phyloP scores from a whole-genome alignment of 2,888 invertebrate species.

The Choreutis nemorana region DNA sequence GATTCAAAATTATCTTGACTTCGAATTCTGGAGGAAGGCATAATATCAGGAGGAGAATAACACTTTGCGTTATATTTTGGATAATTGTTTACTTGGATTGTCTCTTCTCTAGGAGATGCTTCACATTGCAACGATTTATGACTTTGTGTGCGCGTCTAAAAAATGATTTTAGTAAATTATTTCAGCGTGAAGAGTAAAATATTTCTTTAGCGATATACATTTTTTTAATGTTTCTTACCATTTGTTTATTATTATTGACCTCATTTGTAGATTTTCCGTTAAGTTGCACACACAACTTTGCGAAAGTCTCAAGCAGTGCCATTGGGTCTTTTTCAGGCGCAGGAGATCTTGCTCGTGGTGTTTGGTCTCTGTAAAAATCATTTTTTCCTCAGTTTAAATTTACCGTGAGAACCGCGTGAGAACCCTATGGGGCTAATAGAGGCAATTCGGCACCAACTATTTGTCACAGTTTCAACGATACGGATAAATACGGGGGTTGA shows the following conservation, averaged over 20 bases:
- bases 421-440: too few relatives aligned
- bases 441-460: too few relatives aligned
- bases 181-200: background rate
- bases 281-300: constrained; percentile 41
- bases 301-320: constrained; percentile 42
- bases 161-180: constrained; percentile 6
- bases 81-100: too few relatives aligned
- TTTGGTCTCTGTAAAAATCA: too few relatives aligned
- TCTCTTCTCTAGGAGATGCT: too few relatives aligned
- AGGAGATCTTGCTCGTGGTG: constrained; percentile 16
- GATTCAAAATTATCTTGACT: constrained; percentile 37
- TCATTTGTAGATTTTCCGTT: constrained; percentile 22
- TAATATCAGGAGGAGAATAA: constrained; percentile 24
- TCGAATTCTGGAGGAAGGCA: constrained; percentile 25
- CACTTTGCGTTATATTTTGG: too few relatives aligned
- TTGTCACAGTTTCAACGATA: too few relatives aligned
- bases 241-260: constrained; percentile 12
- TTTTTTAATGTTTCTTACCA: constrained; percentile 19
- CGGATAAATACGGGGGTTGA: too few relatives aligned
- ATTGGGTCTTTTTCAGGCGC: constrained; percentile 25
- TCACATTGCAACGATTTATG: constrained; percentile 55
- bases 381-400: too few relatives aligned
- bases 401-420: too few relatives aligned
- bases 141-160: constrained; percentile 39
- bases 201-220: background rate